Conservation (phyloP, 2,113 vertebrate species). For the Ictalurus punctatus region DNA sequence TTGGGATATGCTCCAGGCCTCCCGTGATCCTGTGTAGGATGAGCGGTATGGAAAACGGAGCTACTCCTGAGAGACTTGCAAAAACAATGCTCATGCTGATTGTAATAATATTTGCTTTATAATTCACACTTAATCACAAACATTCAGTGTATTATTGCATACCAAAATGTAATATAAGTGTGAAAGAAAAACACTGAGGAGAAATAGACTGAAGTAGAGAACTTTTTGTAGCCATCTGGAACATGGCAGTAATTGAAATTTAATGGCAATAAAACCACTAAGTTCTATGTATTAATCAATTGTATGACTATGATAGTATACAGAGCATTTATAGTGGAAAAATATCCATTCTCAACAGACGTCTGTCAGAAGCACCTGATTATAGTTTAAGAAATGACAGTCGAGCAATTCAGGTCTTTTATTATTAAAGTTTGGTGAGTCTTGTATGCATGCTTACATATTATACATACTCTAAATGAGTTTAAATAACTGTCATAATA, state of each 20-base stretch:
- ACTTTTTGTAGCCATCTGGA: constrained; percentile 54
- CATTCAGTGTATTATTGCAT: background rate
- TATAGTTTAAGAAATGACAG: background rate
- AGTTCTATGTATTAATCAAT: constrained; percentile 51
- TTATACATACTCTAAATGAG: background rate
- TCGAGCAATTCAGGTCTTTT: background rate
- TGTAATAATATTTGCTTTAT: background rate
- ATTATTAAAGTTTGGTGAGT: background rate
- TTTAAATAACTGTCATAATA: background rate
- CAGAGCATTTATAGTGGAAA: constrained; percentile 27
- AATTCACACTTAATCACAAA: background rate
- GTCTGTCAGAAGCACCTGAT: background rate
- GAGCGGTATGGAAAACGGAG: no score
- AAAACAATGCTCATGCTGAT: background rate
- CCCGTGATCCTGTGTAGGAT: no score
- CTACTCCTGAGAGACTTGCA: background rate
- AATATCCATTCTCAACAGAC: background rate
- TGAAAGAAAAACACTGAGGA: constrained; percentile 17
- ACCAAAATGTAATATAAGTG: constrained; percentile 33
- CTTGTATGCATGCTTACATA: background rate
- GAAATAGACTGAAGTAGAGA: constrained; percentile 28
- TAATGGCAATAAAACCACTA: constrained; percentile 57
- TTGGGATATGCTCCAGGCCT: no score
- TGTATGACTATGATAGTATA: constrained; percentile 30
- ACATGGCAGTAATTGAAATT: constrained; percentile 48